Evolutionary conservation across 2,113 vertebrate species (phyloP).

Genomic region (Vimba vimba): DNA sequence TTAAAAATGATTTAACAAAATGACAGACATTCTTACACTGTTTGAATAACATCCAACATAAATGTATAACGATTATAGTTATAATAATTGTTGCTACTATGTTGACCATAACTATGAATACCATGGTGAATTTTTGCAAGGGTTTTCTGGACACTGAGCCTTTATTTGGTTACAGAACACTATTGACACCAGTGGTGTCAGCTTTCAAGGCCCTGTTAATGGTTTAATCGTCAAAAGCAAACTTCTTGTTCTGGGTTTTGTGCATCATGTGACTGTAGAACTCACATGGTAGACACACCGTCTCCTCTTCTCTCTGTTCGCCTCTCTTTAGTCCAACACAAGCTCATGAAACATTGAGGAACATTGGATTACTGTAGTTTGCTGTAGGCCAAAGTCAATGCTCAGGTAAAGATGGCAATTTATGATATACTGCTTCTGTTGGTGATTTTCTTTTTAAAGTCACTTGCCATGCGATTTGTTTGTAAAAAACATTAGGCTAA

Average conservation of each 20-base stretch:
- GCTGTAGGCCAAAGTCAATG: not conserved
- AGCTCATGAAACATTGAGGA: not conserved
- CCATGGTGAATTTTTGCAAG: not conserved
- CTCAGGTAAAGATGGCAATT: not conserved
- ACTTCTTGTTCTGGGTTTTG: conserved; percentile 12
- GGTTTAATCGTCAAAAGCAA: conserved; percentile 7
- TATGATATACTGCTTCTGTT: not conserved
- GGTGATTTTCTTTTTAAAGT: not conserved
- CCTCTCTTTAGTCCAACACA: not conserved
- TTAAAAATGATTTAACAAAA: not conserved
- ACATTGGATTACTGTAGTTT: not conserved
- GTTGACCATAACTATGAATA: not conserved
- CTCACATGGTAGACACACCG: conserved; percentile 32
- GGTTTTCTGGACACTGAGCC: not conserved
- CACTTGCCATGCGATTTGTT: not conserved
- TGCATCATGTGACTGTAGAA: conserved; percentile 19
- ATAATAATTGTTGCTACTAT: not conserved
- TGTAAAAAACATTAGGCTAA: not conserved
- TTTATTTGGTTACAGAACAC: not conserved
- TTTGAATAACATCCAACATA: not conserved
- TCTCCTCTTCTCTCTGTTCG: not conserved
- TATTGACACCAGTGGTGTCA: not conserved
- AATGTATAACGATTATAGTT: too few relatives aligned
- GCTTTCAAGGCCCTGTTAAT: not conserved
- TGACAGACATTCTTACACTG: not conserved